Evolutionary conservation across 2,888 invertebrate genomes (phyloP), one percentile per base, ranked within the genome.

Genomic region (Bellardia pandia): DNA sequence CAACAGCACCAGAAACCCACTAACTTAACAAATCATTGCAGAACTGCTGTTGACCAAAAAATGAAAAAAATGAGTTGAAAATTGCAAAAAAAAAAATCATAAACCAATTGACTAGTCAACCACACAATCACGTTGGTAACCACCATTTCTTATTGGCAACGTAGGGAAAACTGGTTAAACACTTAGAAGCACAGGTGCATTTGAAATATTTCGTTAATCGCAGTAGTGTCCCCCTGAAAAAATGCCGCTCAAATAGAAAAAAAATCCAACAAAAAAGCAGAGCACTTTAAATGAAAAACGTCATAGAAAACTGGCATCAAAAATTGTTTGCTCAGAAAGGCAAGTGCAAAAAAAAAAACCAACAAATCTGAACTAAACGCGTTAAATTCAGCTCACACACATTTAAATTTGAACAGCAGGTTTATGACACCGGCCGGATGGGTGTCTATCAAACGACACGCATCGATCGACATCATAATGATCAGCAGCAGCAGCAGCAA

Each of bases 141-240:
- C 76, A 76, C 37, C 14, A 76, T 86, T 82, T 86, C 77, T 81
- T 68, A 78, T 68, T 81, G 72, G 48, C 56, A 58, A 68, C 66
- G 56, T 62, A 74, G 77, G 77, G 42, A 64, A 87, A 87, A 87
- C 87, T 85, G 85, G 87, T 87, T 85, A 77, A 85, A 87, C 77
- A 87, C 77, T 87, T 85, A 85, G 84, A 85, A 72, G 86, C 74
- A 87, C 87, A 87, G 87, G 87, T 87, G 87, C 85, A 87, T 78
- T 87, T 81, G 42, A 64, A 80, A 81, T 72, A 77, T 78, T 60
- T 84, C 58, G 77, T 79, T 79, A 68, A 79, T 75, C 79, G 53
- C 9, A 45, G 68, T 64, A 74, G 77, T 87, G 85, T 77, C 85
- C 81, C 86, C 85, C 82, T 74, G 62, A 85, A 86, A 62, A 83